Base-by-base conservation (phyloP, 2,113 vertebrate genomes). In the Neotoma lepida region DNA sequence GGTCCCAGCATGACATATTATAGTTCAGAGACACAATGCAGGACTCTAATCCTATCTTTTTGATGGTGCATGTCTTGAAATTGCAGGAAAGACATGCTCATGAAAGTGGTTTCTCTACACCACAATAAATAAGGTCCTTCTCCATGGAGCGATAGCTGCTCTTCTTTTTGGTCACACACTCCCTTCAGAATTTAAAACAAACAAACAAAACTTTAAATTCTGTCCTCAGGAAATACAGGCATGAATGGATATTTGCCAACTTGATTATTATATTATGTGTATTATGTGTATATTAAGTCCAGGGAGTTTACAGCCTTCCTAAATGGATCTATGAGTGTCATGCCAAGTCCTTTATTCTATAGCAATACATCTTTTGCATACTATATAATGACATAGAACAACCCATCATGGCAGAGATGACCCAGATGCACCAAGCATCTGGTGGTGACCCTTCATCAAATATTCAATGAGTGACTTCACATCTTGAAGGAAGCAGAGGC, bases 81-180 rank as follows among this genome's bases (percentile, higher is more conserved):
- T 61, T 56, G 18, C 20, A 70, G 64, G 56, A 84, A 94, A 64
- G 85, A 58, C 0, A n/a, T 26, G 8, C 15, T 61, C 24, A 49
- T 71, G 76, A 87, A 86, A 89, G 87, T 10, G 12, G 26, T 39
- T 41, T 49, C 33, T 49, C 33, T 58, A 49, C 58, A 18, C 20
- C 64, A 1, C 63, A 70, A 76, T 12, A 77, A 81, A 46, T 12
- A 66, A 63, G 28, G 1, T 49, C 12, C 73, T 89, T 73, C n/a
- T 64, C 33, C 46, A 26, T 3, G 20, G 56, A 58, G 68, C 7
- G 44, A 28, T 70, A 63, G n/a, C 3, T 93, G 9, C 78, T 73
- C 26, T 81, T 2, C n/a, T 26, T 89, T 91, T 88, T 89, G 54
- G 26, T 90, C 76, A 82, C n/a, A 90, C 64, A 77, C 18, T 88